phyloP scores from a whole-genome alignment of 1,140 invertebrate species.

The Grapholita molesta region DNA sequence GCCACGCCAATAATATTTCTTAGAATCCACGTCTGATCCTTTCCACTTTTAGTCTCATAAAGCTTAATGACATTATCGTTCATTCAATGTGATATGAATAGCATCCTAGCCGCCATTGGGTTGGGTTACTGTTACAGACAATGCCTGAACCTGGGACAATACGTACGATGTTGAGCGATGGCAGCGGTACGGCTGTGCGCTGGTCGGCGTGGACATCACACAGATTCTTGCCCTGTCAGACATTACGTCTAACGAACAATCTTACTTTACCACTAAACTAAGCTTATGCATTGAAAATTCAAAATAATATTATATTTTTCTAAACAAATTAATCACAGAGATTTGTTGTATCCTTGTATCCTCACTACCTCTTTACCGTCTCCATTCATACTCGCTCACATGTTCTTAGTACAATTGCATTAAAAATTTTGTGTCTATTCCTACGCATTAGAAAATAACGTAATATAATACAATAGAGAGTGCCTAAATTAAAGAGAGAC shows the following conservation, averaged over 20 bases:
- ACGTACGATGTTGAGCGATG: background rate
- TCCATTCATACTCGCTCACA: slow-evolving; percentile 53
- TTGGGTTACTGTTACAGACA: too few species aligned
- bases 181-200: slow-evolving; percentile 26
- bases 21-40: too few species aligned
- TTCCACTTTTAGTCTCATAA: too few species aligned
- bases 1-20: too few species aligned
- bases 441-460: slow-evolving; percentile 26
- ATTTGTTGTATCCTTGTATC: slow-evolving; percentile 53
- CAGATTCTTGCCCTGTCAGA: background rate
- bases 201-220: slow-evolving; percentile 29
- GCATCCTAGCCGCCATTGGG: too few species aligned
- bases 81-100: too few species aligned
- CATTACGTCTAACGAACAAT: slow-evolving; percentile 26
- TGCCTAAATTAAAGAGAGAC: slow-evolving; percentile 72
- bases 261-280: slow-evolving; percentile 26
- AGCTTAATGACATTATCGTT: too few species aligned
- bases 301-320: slow-evolving; percentile 46
- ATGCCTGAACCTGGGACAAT: too few species aligned
- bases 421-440: slow-evolving; percentile 49
- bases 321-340: slow-evolving; percentile 72
- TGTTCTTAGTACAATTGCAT: slow-evolving; percentile 44
- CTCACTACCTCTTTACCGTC: slow-evolving; percentile 41
- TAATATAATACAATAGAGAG: slow-evolving; percentile 70
- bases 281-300: slow-evolving; percentile 57